Conservation (phyloP, 2,113 vertebrate genomes). For the Elanoides forficatus region DNA sequence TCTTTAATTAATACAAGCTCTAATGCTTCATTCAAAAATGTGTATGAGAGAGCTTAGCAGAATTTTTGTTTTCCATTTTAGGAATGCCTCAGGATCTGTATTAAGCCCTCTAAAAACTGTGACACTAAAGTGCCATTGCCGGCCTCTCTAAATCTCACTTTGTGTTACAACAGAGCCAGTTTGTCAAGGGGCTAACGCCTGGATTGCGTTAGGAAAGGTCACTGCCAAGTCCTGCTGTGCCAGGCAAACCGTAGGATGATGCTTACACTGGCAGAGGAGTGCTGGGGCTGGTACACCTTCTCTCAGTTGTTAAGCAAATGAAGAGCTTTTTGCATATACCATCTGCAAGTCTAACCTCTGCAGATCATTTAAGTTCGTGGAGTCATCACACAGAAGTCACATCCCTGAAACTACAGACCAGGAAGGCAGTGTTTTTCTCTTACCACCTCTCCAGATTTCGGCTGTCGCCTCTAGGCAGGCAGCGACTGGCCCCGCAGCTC, state of each 20-base stretch:
- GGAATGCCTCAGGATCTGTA: neutral
- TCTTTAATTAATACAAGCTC: neutral
- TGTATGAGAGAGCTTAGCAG: neutral
- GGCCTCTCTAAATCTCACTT: neutral
- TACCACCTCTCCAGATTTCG: neutral
- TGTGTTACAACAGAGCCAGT: neutral
- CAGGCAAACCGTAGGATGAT: neutral
- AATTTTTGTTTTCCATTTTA: neutral
- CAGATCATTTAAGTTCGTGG: neutral
- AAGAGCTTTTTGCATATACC: neutral
- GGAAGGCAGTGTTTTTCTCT: neutral
- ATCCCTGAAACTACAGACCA: neutral
- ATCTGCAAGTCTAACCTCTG: neutral
- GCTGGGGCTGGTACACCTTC: neutral
- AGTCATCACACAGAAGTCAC: fast-evolving
- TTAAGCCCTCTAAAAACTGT: neutral
- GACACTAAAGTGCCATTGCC: neutral
- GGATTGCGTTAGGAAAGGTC: neutral
- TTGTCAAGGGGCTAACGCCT: neutral
- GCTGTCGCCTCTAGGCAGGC: neutral
- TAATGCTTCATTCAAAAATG: neutral
- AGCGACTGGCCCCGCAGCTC: neutral
- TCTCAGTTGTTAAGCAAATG: neutral
- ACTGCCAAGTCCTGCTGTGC: neutral
- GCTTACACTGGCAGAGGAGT: neutral